Conservation (phyloP, 2,113 vertebrate species). For the Ailuropoda melanoleuca region DNA sequence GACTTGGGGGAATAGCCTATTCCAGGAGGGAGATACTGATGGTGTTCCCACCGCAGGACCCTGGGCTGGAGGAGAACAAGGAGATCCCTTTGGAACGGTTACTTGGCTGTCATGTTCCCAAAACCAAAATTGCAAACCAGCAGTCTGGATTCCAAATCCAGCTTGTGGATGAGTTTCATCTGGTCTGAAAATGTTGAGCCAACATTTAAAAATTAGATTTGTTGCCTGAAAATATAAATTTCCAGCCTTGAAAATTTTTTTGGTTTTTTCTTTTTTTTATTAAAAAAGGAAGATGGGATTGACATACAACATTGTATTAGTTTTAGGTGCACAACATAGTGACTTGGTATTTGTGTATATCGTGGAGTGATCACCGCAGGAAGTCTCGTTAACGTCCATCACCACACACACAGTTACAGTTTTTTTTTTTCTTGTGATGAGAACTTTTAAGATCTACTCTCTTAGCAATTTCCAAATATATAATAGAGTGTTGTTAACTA, state of each 20-base stretch:
- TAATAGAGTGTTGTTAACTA: not conserved
- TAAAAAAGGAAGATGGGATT: not conserved
- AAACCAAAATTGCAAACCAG: not conserved
- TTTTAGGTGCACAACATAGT: not conserved
- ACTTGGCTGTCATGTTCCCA: not conserved
- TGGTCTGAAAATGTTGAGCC: not conserved
- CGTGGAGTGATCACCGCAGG: not conserved
- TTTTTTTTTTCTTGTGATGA: not conserved
- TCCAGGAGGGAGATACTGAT: not conserved
- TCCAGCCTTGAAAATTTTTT: not conserved
- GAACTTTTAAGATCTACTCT: not conserved
- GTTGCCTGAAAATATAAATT: not conserved
- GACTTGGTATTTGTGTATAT: not conserved
- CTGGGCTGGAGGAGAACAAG: not conserved
- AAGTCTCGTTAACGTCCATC: not conserved
- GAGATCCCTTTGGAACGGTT: not conserved
- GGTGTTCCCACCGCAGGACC: not conserved
- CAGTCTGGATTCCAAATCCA: not conserved
- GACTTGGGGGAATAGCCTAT: not conserved
- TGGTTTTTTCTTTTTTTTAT: not conserved
- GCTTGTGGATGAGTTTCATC: not conserved
- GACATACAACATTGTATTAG: not conserved
- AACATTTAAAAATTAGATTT: not conserved
- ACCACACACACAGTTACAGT: not conserved
- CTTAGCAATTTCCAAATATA: not conserved